Evolutionary conservation across 2,797 vertebrate genomes (phyloP).

Genomic region (Lacerta agilis): DNA sequence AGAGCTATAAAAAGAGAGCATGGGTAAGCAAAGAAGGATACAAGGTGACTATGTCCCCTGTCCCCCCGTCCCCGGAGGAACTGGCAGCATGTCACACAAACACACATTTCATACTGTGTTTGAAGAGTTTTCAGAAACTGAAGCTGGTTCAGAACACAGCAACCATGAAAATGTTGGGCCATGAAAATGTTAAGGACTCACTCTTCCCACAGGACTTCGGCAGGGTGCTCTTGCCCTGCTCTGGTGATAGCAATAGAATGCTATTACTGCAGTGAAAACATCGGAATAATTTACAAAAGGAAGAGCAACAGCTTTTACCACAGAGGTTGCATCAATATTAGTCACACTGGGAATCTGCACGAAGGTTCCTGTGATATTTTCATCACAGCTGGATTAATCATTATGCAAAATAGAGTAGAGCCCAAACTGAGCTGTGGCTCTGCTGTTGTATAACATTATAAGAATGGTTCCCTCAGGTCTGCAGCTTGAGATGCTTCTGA

Average conservation of each 20-base stretch:
- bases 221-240: not conserved
- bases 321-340: conserved; percentile 8
- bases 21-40: not conserved
- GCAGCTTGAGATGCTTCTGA: not conserved
- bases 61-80: not conserved
- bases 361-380: not conserved
- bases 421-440: not conserved
- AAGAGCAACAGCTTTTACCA: not conserved
- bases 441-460: not conserved
- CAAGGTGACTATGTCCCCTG: not conserved
- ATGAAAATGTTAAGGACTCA: not conserved
- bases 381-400: not conserved
- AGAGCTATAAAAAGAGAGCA: not conserved
- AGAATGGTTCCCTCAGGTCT: not conserved
- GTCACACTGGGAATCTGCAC: not conserved
- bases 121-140: not conserved
- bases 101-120: not conserved
- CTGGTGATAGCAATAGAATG: not conserved
- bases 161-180: not conserved
- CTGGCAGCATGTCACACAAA: not conserved
- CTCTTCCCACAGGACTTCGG: not conserved
- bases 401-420: not conserved
- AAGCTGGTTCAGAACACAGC: not conserved
- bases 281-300: not conserved
- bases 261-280: not conserved